These are phyloP conservation scores for Collichthys lucidus DNA, from an alignment of 2,113 vertebrate species.

Conservation along the genomic window DNA sequence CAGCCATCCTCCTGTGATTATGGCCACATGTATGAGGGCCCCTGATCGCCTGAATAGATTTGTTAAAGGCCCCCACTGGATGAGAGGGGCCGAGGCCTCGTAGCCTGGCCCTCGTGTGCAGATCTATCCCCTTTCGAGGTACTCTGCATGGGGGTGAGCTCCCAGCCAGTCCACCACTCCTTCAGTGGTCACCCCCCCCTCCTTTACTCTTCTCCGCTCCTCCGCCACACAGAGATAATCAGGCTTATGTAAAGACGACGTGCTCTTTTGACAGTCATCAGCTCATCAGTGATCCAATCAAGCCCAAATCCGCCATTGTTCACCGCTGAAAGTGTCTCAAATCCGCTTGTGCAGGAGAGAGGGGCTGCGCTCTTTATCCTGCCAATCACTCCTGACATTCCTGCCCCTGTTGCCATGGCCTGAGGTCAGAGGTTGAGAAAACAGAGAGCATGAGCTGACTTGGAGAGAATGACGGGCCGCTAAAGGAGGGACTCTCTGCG, in stretches of 20 bases:
- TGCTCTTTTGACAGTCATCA: slow-evolving; percentile 98
- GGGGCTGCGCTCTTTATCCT: slow-evolving; percentile 91
- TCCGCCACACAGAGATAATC: slow-evolving; percentile 99
- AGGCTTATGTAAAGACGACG: slow-evolving; percentile 99
- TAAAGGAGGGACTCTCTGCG: slow-evolving; percentile 86
- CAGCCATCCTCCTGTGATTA: slow-evolving; percentile 67
- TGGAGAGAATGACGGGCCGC: slow-evolving; percentile 93
- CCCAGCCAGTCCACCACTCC: slow-evolving; percentile 67
- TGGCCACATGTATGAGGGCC: slow-evolving; percentile 80
- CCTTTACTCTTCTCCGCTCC: slow-evolving; percentile 80
- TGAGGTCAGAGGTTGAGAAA: slow-evolving; percentile 97
- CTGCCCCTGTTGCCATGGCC: slow-evolving; percentile 99
- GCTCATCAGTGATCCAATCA: slow-evolving; percentile 99
- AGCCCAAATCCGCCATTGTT: slow-evolving; percentile 95
- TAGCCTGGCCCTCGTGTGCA: slow-evolving; percentile 87
- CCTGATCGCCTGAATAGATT: slow-evolving; percentile 91
- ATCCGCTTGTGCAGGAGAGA: slow-evolving; percentile 94
- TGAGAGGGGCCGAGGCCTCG: slow-evolving; percentile 86
- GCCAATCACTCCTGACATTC: slow-evolving; percentile 99
- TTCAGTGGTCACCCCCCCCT: slow-evolving; percentile 59
- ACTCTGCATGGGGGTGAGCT: slow-evolving; percentile 86
- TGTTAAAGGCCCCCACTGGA: slow-evolving; percentile 91
- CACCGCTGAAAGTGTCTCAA: slow-evolving; percentile 93
- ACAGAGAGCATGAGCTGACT: slow-evolving; percentile 97
- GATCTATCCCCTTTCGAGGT: slow-evolving; percentile 88